Evolutionary conservation across 2,113 vertebrate genomes (phyloP).

Genomic region (Elephantulus edwardii): DNA sequence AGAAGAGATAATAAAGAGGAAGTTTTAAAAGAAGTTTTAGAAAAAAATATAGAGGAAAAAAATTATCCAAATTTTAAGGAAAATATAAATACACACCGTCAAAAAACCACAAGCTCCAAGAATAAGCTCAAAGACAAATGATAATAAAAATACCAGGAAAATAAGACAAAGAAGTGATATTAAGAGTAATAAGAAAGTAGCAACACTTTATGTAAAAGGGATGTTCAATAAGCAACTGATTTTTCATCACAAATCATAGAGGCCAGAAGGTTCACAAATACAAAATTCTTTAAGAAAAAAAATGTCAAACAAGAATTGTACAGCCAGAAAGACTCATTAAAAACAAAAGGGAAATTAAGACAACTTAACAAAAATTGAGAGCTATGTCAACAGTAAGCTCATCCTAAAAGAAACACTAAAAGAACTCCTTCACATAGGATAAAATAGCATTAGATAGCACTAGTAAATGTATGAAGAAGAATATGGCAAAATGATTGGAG

Average conservation of each 20-base stretch:
- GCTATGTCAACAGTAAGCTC: background rate
- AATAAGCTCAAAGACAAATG: background rate
- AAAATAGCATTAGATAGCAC: background rate
- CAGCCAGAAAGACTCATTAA: background rate
- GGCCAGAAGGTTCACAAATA: background rate
- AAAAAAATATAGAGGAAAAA: background rate
- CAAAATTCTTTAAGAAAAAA: background rate
- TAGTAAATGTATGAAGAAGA: constrained; percentile 21
- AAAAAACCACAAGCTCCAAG: background rate
- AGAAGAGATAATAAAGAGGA: background rate
- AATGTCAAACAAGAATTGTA: background rate
- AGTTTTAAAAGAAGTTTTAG: background rate
- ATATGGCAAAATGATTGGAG: too few relatives aligned
- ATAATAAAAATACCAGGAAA: background rate
- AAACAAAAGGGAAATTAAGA: background rate
- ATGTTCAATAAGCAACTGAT: background rate
- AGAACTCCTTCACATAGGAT: background rate
- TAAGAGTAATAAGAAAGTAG: background rate
- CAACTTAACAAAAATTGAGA: constrained; percentile 18
- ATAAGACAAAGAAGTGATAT: background rate
- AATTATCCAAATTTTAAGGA: background rate
- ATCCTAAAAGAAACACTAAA: background rate
- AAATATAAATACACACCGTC: background rate
- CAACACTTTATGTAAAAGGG: background rate
- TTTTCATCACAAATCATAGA: background rate